phyloP scores from a whole-genome alignment of 1,140 invertebrate species.

The Panulirus ornatus region DNA sequence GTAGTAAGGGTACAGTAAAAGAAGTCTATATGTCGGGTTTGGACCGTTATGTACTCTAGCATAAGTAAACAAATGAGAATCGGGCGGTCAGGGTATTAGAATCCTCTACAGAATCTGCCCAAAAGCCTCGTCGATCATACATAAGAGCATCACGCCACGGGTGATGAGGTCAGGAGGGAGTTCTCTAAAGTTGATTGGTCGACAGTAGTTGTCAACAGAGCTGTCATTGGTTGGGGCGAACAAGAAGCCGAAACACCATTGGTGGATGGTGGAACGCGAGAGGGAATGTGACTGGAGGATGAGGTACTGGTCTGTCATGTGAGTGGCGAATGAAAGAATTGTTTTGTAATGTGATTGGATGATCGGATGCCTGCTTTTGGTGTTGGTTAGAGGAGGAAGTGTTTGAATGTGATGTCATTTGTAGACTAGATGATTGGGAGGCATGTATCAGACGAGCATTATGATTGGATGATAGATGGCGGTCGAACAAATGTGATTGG shows the following conservation, averaged over 20 bases:
- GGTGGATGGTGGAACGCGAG: not conserved
- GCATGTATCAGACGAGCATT: too few species aligned
- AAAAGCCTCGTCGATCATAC: not conserved
- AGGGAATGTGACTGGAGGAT: not conserved
- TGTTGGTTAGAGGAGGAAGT: not conserved
- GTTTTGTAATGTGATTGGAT: not conserved
- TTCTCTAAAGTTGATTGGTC: not conserved
- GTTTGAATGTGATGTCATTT: not conserved
- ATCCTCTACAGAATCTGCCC: not conserved
- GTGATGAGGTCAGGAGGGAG: conserved; percentile 6
- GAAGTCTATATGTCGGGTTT: too few species aligned
- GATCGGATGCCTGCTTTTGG: not conserved
- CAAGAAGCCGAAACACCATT: not conserved
- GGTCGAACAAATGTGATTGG: too few species aligned
- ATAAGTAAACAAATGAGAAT: not conserved
- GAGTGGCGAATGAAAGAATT: not conserved
- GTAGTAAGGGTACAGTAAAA: too few species aligned
- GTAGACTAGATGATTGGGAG: not conserved
- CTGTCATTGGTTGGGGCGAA: not conserved
- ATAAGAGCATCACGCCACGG: not conserved
- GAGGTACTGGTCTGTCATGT: not conserved
- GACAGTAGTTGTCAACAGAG: not conserved
- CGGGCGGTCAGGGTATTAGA: not conserved
- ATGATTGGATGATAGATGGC: too few species aligned
- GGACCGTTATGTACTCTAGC: too few species aligned